phyloP scores from a whole-genome alignment of 2,888 invertebrate genomes.

The Amblyjoppa proteus region DNA sequence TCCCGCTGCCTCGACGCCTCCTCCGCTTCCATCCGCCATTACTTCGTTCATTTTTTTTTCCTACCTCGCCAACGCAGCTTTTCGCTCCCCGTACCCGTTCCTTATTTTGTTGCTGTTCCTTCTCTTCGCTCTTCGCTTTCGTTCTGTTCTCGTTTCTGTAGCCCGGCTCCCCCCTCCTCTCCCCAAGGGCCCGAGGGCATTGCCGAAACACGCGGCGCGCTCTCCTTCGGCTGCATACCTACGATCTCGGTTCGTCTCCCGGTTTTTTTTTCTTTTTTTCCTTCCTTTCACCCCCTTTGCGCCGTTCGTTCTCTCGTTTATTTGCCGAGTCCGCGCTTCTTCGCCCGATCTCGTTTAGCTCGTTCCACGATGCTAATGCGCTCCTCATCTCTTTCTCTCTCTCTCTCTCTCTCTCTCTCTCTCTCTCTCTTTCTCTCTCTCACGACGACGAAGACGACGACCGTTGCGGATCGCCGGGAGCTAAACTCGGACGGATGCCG shows the following conservation, averaged over 20 bases:
- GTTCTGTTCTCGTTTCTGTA: conserved; percentile 31
- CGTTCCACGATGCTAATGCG: conserved; percentile 62
- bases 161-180: conserved; percentile 21
- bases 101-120: conserved; percentile 59
- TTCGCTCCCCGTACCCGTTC: conserved; percentile 45
- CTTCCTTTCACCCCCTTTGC: not conserved
- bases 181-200: conserved; percentile 36
- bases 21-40: conserved; percentile 51
- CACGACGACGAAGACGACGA: not conserved
- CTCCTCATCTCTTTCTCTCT: conserved; percentile 41
- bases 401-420: not conserved
- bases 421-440: conserved; percentile 21
- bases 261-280: conserved; percentile 2
- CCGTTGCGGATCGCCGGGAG: conserved; percentile 29
- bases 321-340: conserved; percentile 34
- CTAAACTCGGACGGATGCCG: conserved; percentile 49
- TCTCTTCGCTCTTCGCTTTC: conserved; percentile 35
- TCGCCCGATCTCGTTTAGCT: conserved; percentile 65
- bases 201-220: conserved; percentile 45
- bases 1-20: conserved; percentile 47
- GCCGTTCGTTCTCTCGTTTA: conserved; percentile 17
- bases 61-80: conserved; percentile 56
- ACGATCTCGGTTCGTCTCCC: conserved; percentile 8
- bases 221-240: conserved; percentile 35
- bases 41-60: conserved; percentile 57